Conservation (phyloP, 2,113 vertebrate genomes). For the Falco punctatus region DNA sequence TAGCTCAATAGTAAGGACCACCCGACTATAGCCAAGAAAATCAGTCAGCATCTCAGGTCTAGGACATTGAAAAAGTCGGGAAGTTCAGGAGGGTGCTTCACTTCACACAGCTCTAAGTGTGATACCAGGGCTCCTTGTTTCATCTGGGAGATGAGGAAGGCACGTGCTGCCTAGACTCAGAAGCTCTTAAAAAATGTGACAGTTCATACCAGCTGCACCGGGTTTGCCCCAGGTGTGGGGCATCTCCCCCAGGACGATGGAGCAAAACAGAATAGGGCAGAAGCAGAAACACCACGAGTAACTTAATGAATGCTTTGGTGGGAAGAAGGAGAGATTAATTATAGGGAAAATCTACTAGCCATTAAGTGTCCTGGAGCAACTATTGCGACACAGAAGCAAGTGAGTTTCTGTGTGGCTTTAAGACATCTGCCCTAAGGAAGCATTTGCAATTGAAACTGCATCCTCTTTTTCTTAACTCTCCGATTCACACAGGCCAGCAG, state of each 20-base stretch:
- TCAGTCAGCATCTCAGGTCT: not conserved
- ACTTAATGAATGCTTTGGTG: not conserved
- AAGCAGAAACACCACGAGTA: not conserved
- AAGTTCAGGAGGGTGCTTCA: not conserved
- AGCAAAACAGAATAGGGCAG: not conserved
- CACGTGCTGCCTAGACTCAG: not conserved
- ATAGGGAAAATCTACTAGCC: not conserved
- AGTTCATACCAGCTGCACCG: not conserved
- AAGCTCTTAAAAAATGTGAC: not conserved
- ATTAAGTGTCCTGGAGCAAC: not conserved
- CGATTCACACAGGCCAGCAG: not conserved
- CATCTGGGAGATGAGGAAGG: not conserved
- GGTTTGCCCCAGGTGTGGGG: not conserved
- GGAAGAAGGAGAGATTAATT: not conserved
- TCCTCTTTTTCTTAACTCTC: constrained; percentile 17
- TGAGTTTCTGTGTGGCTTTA: constrained; percentile 5
- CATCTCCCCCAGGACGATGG: not conserved
- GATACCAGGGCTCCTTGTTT: not conserved
- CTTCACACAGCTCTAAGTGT: not conserved
- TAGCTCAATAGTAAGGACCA: not conserved
- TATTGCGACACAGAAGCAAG: not conserved
- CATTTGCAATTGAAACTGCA: not conserved
- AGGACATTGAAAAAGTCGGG: not conserved
- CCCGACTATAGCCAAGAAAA: not conserved
- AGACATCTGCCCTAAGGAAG: constrained; percentile 32